Evolutionary conservation across 2,113 vertebrate genomes (phyloP).

Genomic region (Aspiorhynchus laticeps): DNA sequence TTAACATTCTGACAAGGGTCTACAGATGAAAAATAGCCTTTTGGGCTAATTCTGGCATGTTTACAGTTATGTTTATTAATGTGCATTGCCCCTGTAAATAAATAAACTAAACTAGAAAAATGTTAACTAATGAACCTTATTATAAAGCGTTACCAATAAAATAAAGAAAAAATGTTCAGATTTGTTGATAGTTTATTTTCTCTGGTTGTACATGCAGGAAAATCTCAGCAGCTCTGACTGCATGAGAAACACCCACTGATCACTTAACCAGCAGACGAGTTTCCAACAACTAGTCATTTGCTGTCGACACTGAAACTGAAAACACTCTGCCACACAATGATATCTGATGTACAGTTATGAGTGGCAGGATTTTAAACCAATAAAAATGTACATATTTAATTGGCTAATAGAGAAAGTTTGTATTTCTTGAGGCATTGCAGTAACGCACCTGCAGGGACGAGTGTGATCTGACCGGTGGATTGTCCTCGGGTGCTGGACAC

Average conservation of each 20-base stretch:
- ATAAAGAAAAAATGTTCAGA: no score
- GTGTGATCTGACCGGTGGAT: slow-evolving; percentile 67
- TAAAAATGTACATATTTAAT: background rate
- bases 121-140: no score
- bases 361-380: background rate
- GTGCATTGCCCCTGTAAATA: no score
- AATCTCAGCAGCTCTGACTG: background rate
- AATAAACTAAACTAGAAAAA: no score
- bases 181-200: no score
- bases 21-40: no score
- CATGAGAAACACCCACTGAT: background rate
- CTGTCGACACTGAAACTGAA: background rate
- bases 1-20: no score
- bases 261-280: background rate
- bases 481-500: slow-evolving; percentile 29
- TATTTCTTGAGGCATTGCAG: background rate
- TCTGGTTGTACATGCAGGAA: no score
- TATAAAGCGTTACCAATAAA: no score
- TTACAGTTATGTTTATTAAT: no score
- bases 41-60: no score
- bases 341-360: background rate
- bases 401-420: background rate
- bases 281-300: background rate
- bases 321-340: background rate
- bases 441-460: slow-evolving; percentile 77